phyloP scores from a whole-genome alignment of 2,888 invertebrate genomes.

The Caenorhabditis auriculariae region DNA sequence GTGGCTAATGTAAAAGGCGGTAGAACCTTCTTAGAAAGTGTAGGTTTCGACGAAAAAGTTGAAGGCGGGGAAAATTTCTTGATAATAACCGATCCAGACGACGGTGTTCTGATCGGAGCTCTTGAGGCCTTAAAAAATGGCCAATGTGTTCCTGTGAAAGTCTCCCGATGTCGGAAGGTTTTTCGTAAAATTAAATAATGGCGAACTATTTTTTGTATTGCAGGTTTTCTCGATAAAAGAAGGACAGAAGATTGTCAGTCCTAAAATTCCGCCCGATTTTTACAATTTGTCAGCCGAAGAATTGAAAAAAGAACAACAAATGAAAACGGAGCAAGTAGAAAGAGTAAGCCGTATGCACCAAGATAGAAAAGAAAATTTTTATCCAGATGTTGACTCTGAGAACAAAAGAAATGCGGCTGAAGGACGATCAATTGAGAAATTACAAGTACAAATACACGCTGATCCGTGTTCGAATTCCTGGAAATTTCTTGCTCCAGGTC shows the following conservation, averaged over 20 bases:
- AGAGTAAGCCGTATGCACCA: constrained; percentile 21
- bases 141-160: constrained; percentile 75
- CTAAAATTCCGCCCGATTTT: constrained; percentile 81
- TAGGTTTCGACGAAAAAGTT: constrained; percentile 76
- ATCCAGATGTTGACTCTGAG: constrained; percentile 75
- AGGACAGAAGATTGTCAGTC: constrained; percentile 31
- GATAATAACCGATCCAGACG: constrained; percentile 51
- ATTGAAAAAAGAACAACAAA: constrained; percentile 65
- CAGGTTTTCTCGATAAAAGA: constrained; percentile 44
- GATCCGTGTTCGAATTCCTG: constrained; percentile 82
- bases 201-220: constrained; percentile 2
- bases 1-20: constrained; percentile 35
- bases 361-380: too few relatives aligned
- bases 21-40: constrained; percentile 34
- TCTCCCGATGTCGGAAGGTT: constrained; percentile 81
- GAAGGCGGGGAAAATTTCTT: constrained; percentile 66
- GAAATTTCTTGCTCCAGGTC: constrained; percentile 65
- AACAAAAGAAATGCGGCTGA: constrained; percentile 92
- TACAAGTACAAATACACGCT: constrained; percentile 83
- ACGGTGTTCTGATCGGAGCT: constrained; percentile 13
- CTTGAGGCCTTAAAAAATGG: constrained; percentile 23
- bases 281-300: constrained; percentile 81
- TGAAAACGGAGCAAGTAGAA: constrained; percentile 39
- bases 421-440: constrained; percentile 79
- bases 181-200: background rate